Base-by-base conservation (phyloP, 2,113 vertebrate genomes). In the Aphyosemion australe region DNA sequence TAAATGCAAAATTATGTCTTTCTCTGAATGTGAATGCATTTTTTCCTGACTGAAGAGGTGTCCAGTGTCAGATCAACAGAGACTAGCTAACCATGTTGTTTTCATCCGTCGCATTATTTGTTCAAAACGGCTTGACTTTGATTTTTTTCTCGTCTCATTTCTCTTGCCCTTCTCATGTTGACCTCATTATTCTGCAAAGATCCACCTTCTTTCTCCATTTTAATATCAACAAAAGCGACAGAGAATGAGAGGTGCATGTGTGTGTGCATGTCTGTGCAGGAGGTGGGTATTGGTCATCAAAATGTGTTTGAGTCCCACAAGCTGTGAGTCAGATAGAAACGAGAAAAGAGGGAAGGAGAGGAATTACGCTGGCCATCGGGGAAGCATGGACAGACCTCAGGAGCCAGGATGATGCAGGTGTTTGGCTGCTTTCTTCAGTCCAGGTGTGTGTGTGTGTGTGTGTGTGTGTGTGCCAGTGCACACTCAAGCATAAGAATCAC, bases 171-270 rank as follows among this genome's bases (percentile, higher is more conserved):
- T 45, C 73, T 82, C 26, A 37, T 66, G 46, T 85, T 88, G 88
- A 90, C 88, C 86, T 92, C 86, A 91, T 91, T 93, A 92, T 88
- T 82, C 84, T 81, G 76, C 88, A 79, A 81, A 84, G 85, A 86
- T 75, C 80, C 87, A 90, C 86, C 90, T 90, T 87, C 79, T 86
- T 88, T 81, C 84, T 79, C 65, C 51, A 80, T 91, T 92, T 90
- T 87, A 91, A 90, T 90, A 91, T 90, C 87, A 87, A 86, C 73
- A 87, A 84, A 88, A 91, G 71, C 73, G 74, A 82, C 71, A 74
- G 77, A 75, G 66, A 79, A 47, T 58, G 21, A 68, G 31, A 53
- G 11, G 60, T 51, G 42, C 56, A 46, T 55, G 68, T 45, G 48
- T 57, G 51, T 61, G 59, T 77, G 54, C 64, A 46, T 69, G 48